Evolutionary conservation across 1,140 invertebrate species (phyloP).

Genomic region (Hycleus phaleratus): DNA sequence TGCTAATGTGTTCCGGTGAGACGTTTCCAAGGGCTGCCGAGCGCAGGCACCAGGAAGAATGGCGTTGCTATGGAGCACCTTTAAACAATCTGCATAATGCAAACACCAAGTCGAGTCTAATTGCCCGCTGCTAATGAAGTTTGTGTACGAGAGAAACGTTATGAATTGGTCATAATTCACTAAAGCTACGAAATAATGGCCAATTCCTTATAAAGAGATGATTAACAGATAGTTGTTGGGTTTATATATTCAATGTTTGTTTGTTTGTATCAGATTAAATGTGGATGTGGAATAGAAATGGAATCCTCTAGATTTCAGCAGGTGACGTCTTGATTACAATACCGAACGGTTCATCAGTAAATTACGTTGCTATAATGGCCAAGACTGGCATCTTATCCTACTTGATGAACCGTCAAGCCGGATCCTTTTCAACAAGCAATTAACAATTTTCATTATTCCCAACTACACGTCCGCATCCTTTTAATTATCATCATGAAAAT

Average conservation of each 20-base stretch:
- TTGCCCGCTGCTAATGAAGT: slow-evolving; percentile 17
- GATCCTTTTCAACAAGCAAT: too few species aligned
- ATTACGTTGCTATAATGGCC: not conserved
- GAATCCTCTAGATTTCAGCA: not conserved
- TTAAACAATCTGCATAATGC: slow-evolving; percentile 17
- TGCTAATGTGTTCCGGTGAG: slow-evolving; percentile 14
- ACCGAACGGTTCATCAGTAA: slow-evolving; percentile 3
- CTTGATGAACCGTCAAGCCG: too few species aligned
- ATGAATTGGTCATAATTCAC: slow-evolving; percentile 19
- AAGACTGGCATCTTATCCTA: not conserved
- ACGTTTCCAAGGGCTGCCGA: slow-evolving; percentile 8
- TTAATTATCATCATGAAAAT: too few species aligned
- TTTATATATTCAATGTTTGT: too few species aligned
- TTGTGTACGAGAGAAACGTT: slow-evolving; percentile 12
- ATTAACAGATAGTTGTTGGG: slow-evolving; percentile 7
- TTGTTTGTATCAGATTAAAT: too few species aligned
- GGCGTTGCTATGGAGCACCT: slow-evolving; percentile 14
- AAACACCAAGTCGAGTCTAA: slow-evolving; percentile 13
- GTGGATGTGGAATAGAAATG: too few species aligned
- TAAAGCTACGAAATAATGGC: slow-evolving; percentile 8
- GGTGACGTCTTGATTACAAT: slow-evolving; percentile 19
- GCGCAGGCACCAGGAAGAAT: not conserved
- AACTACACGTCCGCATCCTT: too few species aligned
- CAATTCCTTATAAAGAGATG: not conserved
- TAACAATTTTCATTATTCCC: too few species aligned